Base-by-base conservation (phyloP, 2,797 vertebrate species). In the Heterohyrax brucei region DNA sequence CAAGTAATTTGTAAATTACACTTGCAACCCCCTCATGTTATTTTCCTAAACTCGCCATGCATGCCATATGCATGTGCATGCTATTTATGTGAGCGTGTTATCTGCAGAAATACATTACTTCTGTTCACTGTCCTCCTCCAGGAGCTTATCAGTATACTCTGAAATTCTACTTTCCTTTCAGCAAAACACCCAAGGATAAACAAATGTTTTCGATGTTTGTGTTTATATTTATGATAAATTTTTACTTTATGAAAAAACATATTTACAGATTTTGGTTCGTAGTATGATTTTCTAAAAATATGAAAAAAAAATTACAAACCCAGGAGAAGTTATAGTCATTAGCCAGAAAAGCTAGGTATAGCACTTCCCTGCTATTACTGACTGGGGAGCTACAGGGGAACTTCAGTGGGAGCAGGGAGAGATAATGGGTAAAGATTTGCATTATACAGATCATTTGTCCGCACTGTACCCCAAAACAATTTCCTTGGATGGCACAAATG, bases 171-270 rank as follows among this genome's bases (percentile, higher is more conserved):
- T 39, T 82, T 61, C 21, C 10, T 78, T 82, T 83, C 10, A 68
- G 72, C 46, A 94, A 78, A 95, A 86, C 14, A 59, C 46, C 30
- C 62, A 18, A 87, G 70, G 53, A 66, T 86, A 94, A 16, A 84
- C 59, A 91, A 87, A 61, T 22, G 13, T 53, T 56, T 85, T 44
- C n/a, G n/a, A 48, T 68, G 30, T n/a, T 30, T n/a, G 30, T 14
- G 66, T 68, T 68, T n/a, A 70, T 70, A 70, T 19, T 70, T 70
- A 26, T 7, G 5, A 80, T 39, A 46, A 30, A 80, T 93, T 76
- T 84, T 76, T 46, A 61, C 30, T 53, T 85, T 22, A 68, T 78
- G 30, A 80, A 70, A 62, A 92, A 79, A 28, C 28, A 59, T 77
- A 70, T 13, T 59, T n/a, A 72, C 66, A 89, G 62, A 2, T 8